Evolutionary conservation across 2,113 vertebrate species (phyloP).

Genomic region (Pseudolaguvia tuberculata): DNA sequence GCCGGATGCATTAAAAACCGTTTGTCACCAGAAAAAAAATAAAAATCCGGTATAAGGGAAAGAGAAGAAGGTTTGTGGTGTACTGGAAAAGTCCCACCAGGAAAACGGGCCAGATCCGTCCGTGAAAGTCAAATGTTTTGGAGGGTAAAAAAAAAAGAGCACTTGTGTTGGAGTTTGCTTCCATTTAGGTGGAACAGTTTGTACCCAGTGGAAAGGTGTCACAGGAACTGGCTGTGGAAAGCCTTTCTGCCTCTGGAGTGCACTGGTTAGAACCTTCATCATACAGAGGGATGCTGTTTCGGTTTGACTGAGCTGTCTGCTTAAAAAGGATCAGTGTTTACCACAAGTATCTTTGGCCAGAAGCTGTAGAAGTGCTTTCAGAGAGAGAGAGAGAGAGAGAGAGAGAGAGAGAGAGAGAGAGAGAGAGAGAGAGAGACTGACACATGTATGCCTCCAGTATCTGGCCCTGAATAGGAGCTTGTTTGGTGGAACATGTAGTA

Average conservation of each 20-base stretch:
- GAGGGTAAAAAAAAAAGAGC: constrained; percentile 2
- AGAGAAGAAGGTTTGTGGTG: constrained; percentile 16
- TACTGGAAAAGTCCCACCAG: background rate
- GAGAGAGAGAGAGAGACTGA: constrained; percentile 1
- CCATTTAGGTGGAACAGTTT: constrained; percentile 18
- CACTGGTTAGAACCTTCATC: background rate
- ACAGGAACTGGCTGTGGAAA: constrained; percentile 50
- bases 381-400: constrained; percentile 41
- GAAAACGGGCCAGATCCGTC: background rate
- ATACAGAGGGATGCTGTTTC: constrained; percentile 18
- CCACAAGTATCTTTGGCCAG: constrained; percentile 46
- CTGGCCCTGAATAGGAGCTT: constrained; percentile 58
- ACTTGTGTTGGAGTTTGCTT: constrained; percentile 8
- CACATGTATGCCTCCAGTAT: constrained; percentile 57
- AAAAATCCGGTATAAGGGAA: background rate
- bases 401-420: background rate
- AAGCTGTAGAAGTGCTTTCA: constrained; percentile 21
- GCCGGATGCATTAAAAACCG: constrained; percentile 59
- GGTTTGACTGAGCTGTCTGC: constrained; percentile 25
- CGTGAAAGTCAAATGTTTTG: background rate
- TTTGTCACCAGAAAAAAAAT: constrained; percentile 44
- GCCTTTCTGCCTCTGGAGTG: constrained; percentile 4
- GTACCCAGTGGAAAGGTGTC: constrained; percentile 4
- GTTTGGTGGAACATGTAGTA: constrained; percentile 55
- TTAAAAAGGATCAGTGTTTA: constrained; percentile 51